A percentile compares a stretch with the other conserved stretches of the same genome.
phyloP scores from a whole-genome alignment of 2,113 vertebrate genomes.

The Antechinus stuartii region DNA sequence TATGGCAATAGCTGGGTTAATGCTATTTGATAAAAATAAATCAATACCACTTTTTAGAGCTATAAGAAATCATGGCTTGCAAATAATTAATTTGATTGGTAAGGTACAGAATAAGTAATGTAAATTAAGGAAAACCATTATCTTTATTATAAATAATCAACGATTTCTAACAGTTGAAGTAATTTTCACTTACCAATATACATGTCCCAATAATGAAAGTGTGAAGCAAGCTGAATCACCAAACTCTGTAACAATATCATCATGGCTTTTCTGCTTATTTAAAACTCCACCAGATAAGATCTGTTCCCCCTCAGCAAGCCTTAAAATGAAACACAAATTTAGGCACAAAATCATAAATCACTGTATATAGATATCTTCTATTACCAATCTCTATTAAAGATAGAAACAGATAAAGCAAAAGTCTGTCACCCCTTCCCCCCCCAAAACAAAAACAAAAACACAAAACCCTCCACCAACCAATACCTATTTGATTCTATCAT shows the following conservation, averaged over 20 bases:
- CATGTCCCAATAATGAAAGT: conserved; percentile 95
- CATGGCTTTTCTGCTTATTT: conserved; percentile 98
- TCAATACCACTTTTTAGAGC: neutral
- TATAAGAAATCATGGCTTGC: conserved; percentile 1
- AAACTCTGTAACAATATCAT: conserved; percentile 98
- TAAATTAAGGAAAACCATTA: neutral
- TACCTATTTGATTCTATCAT: neutral
- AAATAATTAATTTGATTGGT: conserved; percentile 3
- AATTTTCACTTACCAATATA: conserved; percentile 92
- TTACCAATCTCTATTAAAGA: conserved; percentile 26
- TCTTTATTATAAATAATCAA: neutral
- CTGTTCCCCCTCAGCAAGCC: conserved; percentile 98
- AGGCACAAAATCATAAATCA: conserved; percentile 41
- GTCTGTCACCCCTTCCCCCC: neutral
- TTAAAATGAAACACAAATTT: conserved; percentile 81
- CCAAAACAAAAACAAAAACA: neutral
- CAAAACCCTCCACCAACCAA: neutral
- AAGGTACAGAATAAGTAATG: neutral
- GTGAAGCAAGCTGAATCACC: conserved; percentile 98
- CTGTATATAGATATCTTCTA: conserved; percentile 26
- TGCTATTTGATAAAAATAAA: conserved; percentile 40
- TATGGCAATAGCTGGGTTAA: neutral
- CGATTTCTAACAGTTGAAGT: conserved; percentile 15
- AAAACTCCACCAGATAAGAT: conserved; percentile 97
- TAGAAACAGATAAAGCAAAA: conserved; percentile 24